These are phyloP conservation scores for Halocaridina rubra DNA, from an alignment of 2,888 invertebrate species.

Conservation along the genomic window DNA sequence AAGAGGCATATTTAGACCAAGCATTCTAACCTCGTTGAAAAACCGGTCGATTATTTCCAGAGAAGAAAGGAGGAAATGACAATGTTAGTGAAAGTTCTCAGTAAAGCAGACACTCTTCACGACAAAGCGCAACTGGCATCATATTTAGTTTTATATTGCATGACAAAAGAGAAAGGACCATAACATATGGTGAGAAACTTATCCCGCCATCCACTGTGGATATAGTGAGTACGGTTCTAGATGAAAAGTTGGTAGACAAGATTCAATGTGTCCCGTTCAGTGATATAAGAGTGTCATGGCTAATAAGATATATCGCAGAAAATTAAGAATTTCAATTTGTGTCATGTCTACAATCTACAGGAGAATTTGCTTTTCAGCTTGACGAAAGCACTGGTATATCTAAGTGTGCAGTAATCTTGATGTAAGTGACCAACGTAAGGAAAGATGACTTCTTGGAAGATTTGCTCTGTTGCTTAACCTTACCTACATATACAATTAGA, in stretches of 20 bases:
- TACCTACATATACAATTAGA: background rate
- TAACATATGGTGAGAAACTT: background rate
- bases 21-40: background rate
- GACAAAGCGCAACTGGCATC: background rate
- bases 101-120: background rate
- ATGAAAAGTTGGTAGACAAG: background rate
- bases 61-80: slow-evolving; percentile 4
- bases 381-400: background rate
- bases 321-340: too few species aligned
- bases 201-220: background rate
- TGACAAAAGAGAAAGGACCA: background rate
- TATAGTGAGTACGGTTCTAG: background rate
- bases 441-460: background rate
- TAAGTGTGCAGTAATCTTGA: background rate
- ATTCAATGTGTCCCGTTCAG: background rate
- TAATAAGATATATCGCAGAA: background rate
- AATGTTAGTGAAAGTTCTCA: background rate
- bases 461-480: background rate
- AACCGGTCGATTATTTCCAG: background rate
- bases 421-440: background rate
- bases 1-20: background rate
- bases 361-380: background rate
- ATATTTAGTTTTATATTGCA: background rate
- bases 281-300: background rate
- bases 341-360: too few species aligned